Base-by-base conservation (phyloP, 1,140 invertebrate genomes). In the Apis mellifera region DNA sequence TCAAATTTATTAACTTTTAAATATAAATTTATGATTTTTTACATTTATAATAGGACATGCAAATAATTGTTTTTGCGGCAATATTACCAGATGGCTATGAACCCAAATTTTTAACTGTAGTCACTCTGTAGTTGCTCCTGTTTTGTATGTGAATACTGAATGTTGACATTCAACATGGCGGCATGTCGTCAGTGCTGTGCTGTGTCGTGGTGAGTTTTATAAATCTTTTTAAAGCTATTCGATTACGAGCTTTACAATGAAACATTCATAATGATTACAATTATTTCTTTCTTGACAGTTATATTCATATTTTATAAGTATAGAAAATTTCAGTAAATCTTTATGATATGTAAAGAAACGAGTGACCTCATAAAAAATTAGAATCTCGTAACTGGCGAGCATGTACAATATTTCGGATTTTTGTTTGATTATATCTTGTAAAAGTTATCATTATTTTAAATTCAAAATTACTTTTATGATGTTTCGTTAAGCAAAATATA, bases 101-200 rank as follows among this genome's bases (percentile, higher is more conserved):
- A 84, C 50, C 11, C 9, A 69, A 55, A 82, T 70, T 74, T 64
- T 74, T 71, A 75, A 76, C 55, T 62, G 76, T 59, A 64, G 54
- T 60, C 60, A 32, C 57, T 62, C 72, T 19, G 77, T 62, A 62
- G 71, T 78, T 74, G 86, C 72, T 88, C 82, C 84, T 84, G 84
- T 84, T 90, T 85, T 87, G 89, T 90, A 83, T 86, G 81, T 72
- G 83, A 89, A 89, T 82, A 76, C 91, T 86, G 90, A 92, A 94
- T 95, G 95, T 95, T 95, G 95, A 95, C 95, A 95, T 95, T 95
- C 96, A 97, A 97, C 96, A 98, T 98, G 97, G 97, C 97, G 97
- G 97, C 96, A 97, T 97, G 97, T 97, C 96, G 97, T 97, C 97
- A 97, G 97, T 97, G 97, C 96, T 97, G 96, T 97, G 97, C 97